Conservation (phyloP, 2,888 invertebrate genomes). For the Galeruca laticollis region DNA sequence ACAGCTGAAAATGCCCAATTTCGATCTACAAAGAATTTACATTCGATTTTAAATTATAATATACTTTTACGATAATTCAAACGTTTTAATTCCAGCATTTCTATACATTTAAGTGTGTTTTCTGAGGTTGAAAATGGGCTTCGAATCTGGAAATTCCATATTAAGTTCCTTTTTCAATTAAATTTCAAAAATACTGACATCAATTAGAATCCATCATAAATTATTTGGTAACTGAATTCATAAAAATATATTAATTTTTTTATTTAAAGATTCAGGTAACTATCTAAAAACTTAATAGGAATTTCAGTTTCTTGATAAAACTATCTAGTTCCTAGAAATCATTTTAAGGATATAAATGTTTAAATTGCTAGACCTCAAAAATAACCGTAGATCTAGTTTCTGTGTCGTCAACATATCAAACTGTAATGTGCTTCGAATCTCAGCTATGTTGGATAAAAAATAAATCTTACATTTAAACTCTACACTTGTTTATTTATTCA, state of each 20-base stretch:
- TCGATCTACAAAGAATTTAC: constrained; percentile 1
- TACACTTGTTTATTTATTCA: neutral
- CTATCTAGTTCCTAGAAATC: constrained; percentile 62
- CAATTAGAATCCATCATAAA: neutral
- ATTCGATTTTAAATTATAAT: too few relatives aligned
- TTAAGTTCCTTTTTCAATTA: neutral
- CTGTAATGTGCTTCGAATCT: constrained; percentile 55
- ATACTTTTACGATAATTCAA: neutral
- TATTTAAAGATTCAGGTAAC: too few relatives aligned
- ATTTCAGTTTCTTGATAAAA: constrained; percentile 35
- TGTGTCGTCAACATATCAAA: constrained; percentile 66
- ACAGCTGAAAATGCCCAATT: constrained; percentile 21
- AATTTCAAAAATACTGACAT: neutral
- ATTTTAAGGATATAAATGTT: constrained; percentile 53
- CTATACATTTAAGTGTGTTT: neutral
- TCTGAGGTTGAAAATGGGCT: neutral
- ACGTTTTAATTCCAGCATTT: neutral
- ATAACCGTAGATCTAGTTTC: constrained; percentile 57
- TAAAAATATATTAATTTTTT: too few relatives aligned
- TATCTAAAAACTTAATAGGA: constrained; percentile 4
- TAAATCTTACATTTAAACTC: constrained; percentile 32
- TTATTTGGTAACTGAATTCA: neutral
- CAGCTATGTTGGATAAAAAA: constrained; percentile 39
- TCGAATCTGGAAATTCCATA: neutral
- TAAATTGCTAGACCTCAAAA: constrained; percentile 39